Percentiles rank a stretch among this genome's conserved stretches.
phyloP scores from a whole-genome alignment of 2,888 invertebrate genomes.

The Eurytoma adleriae region DNA sequence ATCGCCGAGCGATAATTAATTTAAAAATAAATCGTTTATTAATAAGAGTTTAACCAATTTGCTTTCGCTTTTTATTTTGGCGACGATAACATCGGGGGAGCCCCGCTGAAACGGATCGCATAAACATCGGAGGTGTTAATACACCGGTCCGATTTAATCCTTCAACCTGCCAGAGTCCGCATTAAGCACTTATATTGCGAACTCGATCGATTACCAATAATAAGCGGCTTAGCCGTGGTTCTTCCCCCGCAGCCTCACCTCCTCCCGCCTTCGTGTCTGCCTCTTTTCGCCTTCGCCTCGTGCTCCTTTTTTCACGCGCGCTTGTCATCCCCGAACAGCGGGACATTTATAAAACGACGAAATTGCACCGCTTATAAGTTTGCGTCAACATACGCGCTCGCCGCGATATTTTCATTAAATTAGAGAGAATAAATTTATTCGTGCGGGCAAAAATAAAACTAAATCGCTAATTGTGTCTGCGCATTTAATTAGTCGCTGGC shows the following conservation, averaged over 20 bases:
- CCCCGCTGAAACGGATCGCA: conserved; percentile 48
- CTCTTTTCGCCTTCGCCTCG: conserved; percentile 11
- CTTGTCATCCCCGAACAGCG: background rate
- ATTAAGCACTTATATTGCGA: conserved; percentile 68
- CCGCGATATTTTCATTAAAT: too few species aligned
- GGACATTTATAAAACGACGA: conserved; percentile 22
- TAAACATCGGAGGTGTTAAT: conserved; percentile 53
- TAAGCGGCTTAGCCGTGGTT: conserved; percentile 68
- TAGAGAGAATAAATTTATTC: too few species aligned
- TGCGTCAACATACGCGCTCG: background rate
- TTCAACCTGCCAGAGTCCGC: conserved; percentile 69
- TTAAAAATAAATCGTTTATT: conserved; percentile 20
- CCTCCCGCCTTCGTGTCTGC: background rate
- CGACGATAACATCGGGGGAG: conserved; percentile 39
- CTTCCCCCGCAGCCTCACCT: background rate
- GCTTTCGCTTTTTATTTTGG: conserved; percentile 45
- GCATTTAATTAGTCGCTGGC: too few species aligned
- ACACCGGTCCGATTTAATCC: conserved; percentile 64
- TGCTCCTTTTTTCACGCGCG: conserved; percentile 4
- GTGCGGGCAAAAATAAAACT: too few species aligned
- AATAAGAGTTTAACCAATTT: conserved; percentile 42
- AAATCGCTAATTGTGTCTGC: too few species aligned
- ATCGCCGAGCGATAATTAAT: conserved; percentile 23
- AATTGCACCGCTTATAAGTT: background rate
- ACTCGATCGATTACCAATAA: conserved; percentile 75